Percentiles rank a stretch among this genome's conserved stretches.
Conservation (phyloP, 2,888 invertebrate species). For the Criorhina ranunculi region DNA sequence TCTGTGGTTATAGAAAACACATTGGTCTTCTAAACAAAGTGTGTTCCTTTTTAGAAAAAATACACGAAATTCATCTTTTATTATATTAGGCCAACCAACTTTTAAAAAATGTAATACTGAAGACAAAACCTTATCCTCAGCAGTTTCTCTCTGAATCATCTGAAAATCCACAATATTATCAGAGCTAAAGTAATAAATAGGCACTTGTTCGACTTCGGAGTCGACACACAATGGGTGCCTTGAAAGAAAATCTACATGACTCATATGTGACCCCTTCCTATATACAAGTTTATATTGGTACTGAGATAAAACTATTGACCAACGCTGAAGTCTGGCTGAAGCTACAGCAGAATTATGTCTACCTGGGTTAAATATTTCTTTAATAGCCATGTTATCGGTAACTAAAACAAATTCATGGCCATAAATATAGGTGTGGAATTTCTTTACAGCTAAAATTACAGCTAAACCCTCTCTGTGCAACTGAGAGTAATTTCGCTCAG, state of each 20-base stretch:
- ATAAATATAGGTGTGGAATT: too few species aligned
- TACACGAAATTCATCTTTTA: background rate
- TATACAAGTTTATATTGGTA: slow-evolving; percentile 20
- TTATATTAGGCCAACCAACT: too few species aligned
- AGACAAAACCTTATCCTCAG: too few species aligned
- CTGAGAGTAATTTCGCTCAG: slow-evolving; percentile 30
- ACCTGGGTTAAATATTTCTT: slow-evolving; percentile 20
- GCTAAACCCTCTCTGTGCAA: slow-evolving; percentile 20
- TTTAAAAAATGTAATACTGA: too few species aligned
- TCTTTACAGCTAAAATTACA: slow-evolving; percentile 24
- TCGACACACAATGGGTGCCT: too few species aligned
- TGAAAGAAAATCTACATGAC: too few species aligned
- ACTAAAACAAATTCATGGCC: slow-evolving; percentile 6
- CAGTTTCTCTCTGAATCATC: too few species aligned
- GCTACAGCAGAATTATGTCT: slow-evolving; percentile 19
- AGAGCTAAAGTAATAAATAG: too few species aligned
- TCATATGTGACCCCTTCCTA: slow-evolving; percentile 1
- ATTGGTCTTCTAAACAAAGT: slow-evolving; percentile 9
- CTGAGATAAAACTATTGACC: slow-evolving; percentile 15
- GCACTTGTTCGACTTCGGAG: too few species aligned
- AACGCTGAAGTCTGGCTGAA: too few species aligned
- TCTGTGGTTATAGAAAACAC: slow-evolving; percentile 11
- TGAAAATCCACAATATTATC: too few species aligned
- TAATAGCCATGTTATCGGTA: slow-evolving; percentile 32
- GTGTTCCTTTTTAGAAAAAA: slow-evolving; percentile 2